Conservation (phyloP, 2,888 invertebrate species). For the Iphiclides podalirius region DNA sequence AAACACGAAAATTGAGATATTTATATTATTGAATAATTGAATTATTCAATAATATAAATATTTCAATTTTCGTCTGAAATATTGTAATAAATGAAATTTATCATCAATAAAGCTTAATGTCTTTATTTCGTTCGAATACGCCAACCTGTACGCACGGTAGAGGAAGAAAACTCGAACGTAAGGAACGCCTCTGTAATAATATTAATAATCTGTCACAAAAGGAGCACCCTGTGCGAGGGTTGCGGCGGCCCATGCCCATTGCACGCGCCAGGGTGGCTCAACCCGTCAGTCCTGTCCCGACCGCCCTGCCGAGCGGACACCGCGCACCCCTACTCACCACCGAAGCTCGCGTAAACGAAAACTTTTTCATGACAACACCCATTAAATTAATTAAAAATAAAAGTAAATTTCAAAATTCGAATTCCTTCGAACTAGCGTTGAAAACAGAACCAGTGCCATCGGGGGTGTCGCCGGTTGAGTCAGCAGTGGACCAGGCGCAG, state of each 20-base stretch:
- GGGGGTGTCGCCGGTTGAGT: slow-evolving; percentile 71
- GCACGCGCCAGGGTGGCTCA: slow-evolving; percentile 59
- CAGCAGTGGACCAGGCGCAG: slow-evolving; percentile 64
- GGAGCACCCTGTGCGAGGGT: slow-evolving; percentile 56
- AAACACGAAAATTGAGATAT: too few species aligned
- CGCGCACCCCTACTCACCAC: slow-evolving; percentile 62
- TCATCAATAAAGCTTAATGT: too few species aligned
- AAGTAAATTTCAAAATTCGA: slow-evolving; percentile 16
- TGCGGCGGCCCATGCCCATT: slow-evolving; percentile 45
- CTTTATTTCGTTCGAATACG: too few species aligned
- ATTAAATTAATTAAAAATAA: slow-evolving; percentile 27
- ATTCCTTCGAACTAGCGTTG: slow-evolving; percentile 27
- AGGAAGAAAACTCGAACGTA: too few species aligned
- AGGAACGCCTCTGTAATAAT: too few species aligned
- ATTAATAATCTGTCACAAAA: slow-evolving; percentile 17
- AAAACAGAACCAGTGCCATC: slow-evolving; percentile 35
- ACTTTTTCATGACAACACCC: slow-evolving; percentile 33
- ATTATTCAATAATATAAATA: background rate
- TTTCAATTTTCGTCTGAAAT: too few species aligned
- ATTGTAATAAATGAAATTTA: too few species aligned
- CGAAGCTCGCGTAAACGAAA: slow-evolving; percentile 27
- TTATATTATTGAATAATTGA: background rate
- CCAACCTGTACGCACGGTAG: too few species aligned
- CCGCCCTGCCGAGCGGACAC: slow-evolving; percentile 65
- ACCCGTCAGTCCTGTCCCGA: slow-evolving; percentile 63